phyloP scores from a whole-genome alignment of 2,888 invertebrate genomes.

The Scaeva pyrastri region DNA sequence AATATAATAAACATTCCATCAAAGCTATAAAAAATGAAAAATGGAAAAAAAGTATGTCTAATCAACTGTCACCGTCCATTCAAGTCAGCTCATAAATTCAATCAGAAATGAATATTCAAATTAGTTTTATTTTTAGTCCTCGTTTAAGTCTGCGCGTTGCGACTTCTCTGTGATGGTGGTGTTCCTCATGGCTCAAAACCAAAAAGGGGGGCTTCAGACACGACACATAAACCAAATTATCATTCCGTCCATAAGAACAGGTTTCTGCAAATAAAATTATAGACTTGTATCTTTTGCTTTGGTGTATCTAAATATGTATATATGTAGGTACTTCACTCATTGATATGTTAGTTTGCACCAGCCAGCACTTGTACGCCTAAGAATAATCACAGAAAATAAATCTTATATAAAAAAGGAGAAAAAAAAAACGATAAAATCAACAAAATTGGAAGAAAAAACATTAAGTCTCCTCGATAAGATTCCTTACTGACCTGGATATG shows the following conservation, averaged over 20 bases:
- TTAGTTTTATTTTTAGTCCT: constrained; percentile 46
- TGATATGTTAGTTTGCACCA: background rate
- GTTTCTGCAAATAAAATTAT: constrained; percentile 34
- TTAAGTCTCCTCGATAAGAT: constrained; percentile 56
- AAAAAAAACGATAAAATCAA: constrained; percentile 28
- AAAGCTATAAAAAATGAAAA: constrained; percentile 11
- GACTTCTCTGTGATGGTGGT: constrained; percentile 29
- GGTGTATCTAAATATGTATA: no score
- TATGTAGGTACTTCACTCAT: no score
- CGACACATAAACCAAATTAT: constrained; percentile 45
- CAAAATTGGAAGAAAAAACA: background rate
- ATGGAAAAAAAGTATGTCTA: background rate
- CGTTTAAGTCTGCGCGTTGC: constrained; percentile 37
- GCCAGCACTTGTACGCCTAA: constrained; percentile 22
- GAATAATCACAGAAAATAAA: constrained; percentile 48
- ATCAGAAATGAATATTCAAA: constrained; percentile 58
- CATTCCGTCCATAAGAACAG: constrained; percentile 42
- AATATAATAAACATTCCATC: constrained; percentile 5
- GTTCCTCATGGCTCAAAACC: background rate
- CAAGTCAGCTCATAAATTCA: constrained; percentile 52
- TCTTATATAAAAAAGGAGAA: constrained; percentile 47
- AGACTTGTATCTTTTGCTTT: background rate
- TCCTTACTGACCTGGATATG: constrained; percentile 72
- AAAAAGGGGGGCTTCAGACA: background rate
- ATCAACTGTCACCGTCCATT: constrained; percentile 31